phyloP scores from a whole-genome alignment of 2,113 vertebrate species.

The Romanogobio albipinnatus region DNA sequence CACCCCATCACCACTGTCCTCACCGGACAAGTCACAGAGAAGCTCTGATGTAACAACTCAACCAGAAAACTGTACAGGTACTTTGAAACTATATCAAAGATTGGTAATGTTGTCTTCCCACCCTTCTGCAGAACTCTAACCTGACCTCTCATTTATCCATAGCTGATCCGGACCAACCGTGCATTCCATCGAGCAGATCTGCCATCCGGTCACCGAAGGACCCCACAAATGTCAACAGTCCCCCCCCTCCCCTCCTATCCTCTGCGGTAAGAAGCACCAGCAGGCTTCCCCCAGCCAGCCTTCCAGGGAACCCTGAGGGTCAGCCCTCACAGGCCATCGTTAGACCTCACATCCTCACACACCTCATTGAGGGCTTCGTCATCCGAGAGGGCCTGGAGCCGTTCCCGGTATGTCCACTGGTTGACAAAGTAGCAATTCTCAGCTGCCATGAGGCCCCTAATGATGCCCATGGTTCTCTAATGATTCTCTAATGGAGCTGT shows the following conservation, averaged over 20 bases:
- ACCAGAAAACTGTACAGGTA: constrained; percentile 81
- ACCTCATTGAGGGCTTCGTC: constrained; percentile 93
- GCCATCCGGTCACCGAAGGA: constrained; percentile 84
- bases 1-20: constrained; percentile 75
- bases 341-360: constrained; percentile 89
- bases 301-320: constrained; percentile 78
- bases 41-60: constrained; percentile 73
- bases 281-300: constrained; percentile 75
- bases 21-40: constrained; percentile 75
- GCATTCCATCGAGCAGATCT: constrained; percentile 78
- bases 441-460: constrained; percentile 24
- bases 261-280: constrained; percentile 79
- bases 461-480: constrained; percentile 1
- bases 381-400: constrained; percentile 93
- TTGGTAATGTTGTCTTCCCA: not conserved
- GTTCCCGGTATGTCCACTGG: constrained; percentile 84
- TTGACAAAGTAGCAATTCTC: constrained; percentile 42
- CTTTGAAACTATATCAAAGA: not conserved
- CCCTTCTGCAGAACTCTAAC: not conserved
- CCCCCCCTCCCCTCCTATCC: constrained; percentile 83
- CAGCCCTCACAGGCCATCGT: constrained; percentile 85
- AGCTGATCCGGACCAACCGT: constrained; percentile 66
- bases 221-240: constrained; percentile 77
- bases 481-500: not conserved
- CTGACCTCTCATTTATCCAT: not conserved